These are phyloP conservation scores for Ictalurus furcatus DNA, from an alignment of 2,113 vertebrate genomes.

Conservation along the genomic window DNA sequence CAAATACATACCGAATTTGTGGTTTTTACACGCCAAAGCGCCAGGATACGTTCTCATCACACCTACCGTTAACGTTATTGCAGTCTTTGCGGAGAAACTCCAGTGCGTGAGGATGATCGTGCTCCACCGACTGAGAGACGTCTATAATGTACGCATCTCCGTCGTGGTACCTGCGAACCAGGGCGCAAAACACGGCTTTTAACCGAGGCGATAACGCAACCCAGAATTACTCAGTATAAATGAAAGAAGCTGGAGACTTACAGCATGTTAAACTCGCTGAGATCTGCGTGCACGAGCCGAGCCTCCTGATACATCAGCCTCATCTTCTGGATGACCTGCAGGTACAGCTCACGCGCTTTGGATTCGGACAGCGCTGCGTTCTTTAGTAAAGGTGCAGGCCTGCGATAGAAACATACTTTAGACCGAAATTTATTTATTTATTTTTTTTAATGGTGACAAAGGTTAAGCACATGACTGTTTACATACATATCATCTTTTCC, in stretches of 20 bases:
- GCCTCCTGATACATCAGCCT: conserved; percentile 93
- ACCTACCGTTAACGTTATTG: conserved; percentile 86
- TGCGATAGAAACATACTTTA: conserved; percentile 52
- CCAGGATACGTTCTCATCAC: neutral
- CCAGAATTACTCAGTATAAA: neutral
- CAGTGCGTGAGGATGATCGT: conserved; percentile 91
- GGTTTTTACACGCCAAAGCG: neutral
- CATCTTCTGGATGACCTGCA: conserved; percentile 91
- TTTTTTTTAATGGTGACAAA: neutral
- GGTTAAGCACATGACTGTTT: conserved; percentile 41
- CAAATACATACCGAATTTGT: neutral
- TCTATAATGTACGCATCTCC: conserved; percentile 89
- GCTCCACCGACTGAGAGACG: conserved; percentile 94
- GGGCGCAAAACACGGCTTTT: neutral
- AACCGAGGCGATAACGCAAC: neutral
- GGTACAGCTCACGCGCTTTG: conserved; percentile 87
- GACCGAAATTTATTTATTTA: neutral
- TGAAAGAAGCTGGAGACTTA: conserved; percentile 61
- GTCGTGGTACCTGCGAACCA: conserved; percentile 77
- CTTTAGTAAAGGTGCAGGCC: conserved; percentile 93
- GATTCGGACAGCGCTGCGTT: conserved; percentile 84
- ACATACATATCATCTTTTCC: conserved; percentile 85
- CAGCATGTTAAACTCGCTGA: conserved; percentile 99
- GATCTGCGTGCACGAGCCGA: conserved; percentile 91
- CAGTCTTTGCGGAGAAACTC: conserved; percentile 97